phyloP scores from a whole-genome alignment of 2,888 invertebrate genomes.

The Caenorhabditis panamensis region DNA sequence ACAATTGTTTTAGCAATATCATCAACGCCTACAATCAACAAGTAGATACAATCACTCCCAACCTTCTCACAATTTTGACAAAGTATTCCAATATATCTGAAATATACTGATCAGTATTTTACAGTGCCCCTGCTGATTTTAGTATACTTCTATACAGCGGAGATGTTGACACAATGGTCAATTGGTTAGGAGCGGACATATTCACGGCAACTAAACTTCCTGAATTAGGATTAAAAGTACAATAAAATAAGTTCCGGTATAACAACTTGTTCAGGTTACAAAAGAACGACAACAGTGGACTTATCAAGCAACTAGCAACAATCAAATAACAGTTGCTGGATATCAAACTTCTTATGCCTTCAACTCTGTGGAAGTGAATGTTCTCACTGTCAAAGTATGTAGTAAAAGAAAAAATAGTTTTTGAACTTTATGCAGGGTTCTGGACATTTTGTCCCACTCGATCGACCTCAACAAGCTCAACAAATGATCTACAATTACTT shows the following conservation, averaged over 20 bases:
- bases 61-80: too few relatives aligned
- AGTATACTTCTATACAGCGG: conserved; percentile 63
- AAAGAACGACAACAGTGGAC: conserved; percentile 56
- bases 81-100: too few relatives aligned
- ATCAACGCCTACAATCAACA: conserved; percentile 66
- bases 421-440: conserved; percentile 53
- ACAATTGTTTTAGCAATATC: conserved; percentile 53
- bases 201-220: conserved; percentile 45
- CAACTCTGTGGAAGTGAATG: conserved; percentile 51
- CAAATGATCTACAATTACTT: conserved; percentile 69
- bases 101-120: too few relatives aligned
- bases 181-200: conserved; percentile 66
- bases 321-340: conserved; percentile 51
- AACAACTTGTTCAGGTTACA: conserved; percentile 14
- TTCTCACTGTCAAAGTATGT: conserved; percentile 63
- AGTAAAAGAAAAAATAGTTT: background rate
- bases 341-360: conserved; percentile 56
- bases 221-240: conserved; percentile 24
- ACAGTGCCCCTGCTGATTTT: conserved; percentile 50
- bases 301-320: conserved; percentile 40
- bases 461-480: conserved; percentile 64
- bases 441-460: conserved; percentile 68
- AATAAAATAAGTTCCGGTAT: background rate
- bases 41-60: conserved; percentile 53
- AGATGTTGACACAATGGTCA: conserved; percentile 67